Base-by-base conservation (phyloP, 2,797 vertebrate genomes). In the Luscinia megarhynchos region DNA sequence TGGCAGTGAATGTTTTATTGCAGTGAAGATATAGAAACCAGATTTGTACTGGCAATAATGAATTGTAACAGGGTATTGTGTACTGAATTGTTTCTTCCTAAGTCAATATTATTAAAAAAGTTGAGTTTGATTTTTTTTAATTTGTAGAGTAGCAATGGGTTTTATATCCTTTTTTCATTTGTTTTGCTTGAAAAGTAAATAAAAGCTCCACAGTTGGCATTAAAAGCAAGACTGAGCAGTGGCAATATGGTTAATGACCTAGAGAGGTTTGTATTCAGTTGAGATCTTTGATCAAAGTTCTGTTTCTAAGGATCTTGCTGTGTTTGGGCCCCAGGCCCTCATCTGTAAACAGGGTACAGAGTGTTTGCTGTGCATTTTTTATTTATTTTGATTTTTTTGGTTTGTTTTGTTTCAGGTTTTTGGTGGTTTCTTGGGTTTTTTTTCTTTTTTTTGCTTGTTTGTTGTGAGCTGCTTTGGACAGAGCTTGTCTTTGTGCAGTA, bases 1-100 rank as follows among this genome's bases (percentile, higher is more conserved):
- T 70, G 45, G 22, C 29, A 70, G 45, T 70, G 41, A 59, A 81
- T 46, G n/a, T 84, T 94, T 95, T 90, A 79, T 82, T 90, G 36
- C 27, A 40, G 32, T 46, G 51, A 85, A 87, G 62, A 29, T 38
- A 34, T 0, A 64, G 68, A 61, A 95, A 83, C 22, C 26, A 41
- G 23, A 63, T 75, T 89, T 90, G 32, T 77, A 32, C 15, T 67
- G 58, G 34, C 50, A 77, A 8, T 84, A 74, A 80, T 41, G 20
- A 76, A 93, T 77, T 77, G 32, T 11, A 89, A 1, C 38, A 67
- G 59, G 6, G 6, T 63, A 29, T 14, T 26, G 6, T 5, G 8
- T 46, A 32, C 24, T n/a, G 48, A 46, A 41, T 11, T 55, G 8
- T 61, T 89, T 90, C 12, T 76, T 34, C n/a, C 48, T 29, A 54